Percentiles rank a stretch among this genome's conserved stretches.
phyloP scores from a whole-genome alignment of 2,888 invertebrate species.

The Drosophila vallismaia region DNA sequence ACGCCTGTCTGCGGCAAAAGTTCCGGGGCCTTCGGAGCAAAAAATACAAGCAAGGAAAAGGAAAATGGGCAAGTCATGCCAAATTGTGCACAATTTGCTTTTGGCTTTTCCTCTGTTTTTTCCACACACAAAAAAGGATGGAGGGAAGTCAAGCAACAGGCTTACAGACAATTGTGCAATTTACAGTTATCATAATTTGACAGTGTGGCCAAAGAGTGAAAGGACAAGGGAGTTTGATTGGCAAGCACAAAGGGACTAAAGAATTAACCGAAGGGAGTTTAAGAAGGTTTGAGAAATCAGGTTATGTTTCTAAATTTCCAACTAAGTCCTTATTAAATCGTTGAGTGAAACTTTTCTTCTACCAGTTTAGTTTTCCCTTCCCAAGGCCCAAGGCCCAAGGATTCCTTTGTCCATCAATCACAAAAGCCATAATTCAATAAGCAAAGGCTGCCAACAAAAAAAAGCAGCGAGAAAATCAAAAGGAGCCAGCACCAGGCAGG shows the following conservation, averaged over 20 bases:
- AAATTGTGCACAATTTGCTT: conserved; percentile 62
- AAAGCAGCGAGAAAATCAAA: not conserved
- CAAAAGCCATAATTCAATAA: conserved; percentile 35
- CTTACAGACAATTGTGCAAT: conserved; percentile 45
- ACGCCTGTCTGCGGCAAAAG: conserved; percentile 36
- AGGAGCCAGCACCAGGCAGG: not conserved
- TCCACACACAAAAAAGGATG: not conserved
- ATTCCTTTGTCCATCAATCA: conserved; percentile 8
- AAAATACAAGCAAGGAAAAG: conserved; percentile 25
- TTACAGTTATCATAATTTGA: conserved; percentile 31
- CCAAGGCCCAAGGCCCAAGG: not conserved
- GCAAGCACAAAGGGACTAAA: not conserved
- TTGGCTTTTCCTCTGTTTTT: conserved; percentile 34
- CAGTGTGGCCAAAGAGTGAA: conserved; percentile 5
- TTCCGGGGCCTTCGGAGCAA: not conserved
- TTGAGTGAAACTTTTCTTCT: no score
- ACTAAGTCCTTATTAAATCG: no score
- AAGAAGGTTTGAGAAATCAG: not conserved
- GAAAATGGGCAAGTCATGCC: conserved; percentile 35
- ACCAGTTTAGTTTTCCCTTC: no score
- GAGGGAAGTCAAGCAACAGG: conserved; percentile 24
- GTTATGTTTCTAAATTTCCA: no score
- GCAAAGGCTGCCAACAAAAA: conserved; percentile 4
- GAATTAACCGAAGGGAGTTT: not conserved
- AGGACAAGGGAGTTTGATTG: not conserved